These are phyloP conservation scores for Crax fasciolata DNA, from an alignment of 2,797 vertebrate species.

Conservation along the genomic window DNA sequence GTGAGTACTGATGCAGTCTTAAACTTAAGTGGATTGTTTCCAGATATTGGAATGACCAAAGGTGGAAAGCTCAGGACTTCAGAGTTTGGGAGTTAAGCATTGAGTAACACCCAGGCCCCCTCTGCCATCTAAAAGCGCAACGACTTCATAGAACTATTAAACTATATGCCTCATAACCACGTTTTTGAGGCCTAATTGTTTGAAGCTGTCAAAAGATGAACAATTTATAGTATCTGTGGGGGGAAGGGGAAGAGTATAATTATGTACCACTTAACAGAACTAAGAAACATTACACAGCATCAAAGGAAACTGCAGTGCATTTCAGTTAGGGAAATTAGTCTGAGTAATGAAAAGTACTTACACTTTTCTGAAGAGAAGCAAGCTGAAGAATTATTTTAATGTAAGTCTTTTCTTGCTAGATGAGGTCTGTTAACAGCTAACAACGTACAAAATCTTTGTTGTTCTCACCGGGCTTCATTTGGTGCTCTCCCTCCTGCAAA, in stretches of 20 bases:
- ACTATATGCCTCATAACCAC: not conserved
- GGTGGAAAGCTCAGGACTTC: not conserved
- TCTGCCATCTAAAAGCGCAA: not conserved
- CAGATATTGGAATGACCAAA: not conserved
- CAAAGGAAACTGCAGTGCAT: conserved; percentile 22
- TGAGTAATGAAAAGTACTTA: conserved; percentile 38
- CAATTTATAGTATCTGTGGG: conserved; percentile 8
- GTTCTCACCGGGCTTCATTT: not conserved
- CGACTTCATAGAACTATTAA: not conserved
- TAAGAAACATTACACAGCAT: conserved; percentile 35
- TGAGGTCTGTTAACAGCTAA: not conserved
- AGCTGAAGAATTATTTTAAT: conserved; percentile 45
- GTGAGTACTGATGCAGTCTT: not conserved
- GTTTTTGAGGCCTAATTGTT: conserved; percentile 41
- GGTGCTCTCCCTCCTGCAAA: not conserved
- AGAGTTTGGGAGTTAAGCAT: not conserved
- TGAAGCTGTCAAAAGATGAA: conserved; percentile 48
- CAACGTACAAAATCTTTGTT: not conserved
- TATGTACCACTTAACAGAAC: conserved; percentile 20
- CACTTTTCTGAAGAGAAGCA: conserved; percentile 11
- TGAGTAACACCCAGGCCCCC: not conserved
- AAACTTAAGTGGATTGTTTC: not conserved
- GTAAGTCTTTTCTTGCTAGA: not conserved
- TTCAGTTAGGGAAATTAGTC: conserved; percentile 41
- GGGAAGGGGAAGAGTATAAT: conserved; percentile 16